Conservation (phyloP, 2,888 invertebrate genomes). For the Acleris literana region DNA sequence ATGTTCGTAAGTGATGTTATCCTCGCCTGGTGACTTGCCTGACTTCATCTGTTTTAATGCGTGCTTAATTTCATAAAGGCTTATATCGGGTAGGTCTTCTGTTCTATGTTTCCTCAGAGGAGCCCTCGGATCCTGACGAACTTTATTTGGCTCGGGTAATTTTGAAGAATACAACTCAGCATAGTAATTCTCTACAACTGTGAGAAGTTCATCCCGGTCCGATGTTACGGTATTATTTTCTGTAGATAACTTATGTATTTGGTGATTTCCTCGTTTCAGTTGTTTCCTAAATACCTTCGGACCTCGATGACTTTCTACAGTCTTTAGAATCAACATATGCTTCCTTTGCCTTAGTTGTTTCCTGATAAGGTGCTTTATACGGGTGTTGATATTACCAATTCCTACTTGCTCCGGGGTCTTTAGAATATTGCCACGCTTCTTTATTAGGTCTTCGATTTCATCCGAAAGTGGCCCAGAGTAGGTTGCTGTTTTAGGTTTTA, state of each 20-base stretch:
- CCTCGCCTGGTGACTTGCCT: neutral
- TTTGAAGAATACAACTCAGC: neutral
- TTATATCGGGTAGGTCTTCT: neutral
- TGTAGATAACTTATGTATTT: neutral
- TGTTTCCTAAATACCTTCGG: neutral
- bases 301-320: neutral
- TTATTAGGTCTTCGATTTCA: neutral
- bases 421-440: neutral
- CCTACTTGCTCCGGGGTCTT: neutral
- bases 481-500: too few species aligned
- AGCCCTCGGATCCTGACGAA: neutral
- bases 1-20: neutral
- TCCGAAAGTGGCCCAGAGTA: neutral
- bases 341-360: conserved; percentile 3
- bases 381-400: neutral
- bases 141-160: neutral
- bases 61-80: neutral
- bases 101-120: neutral
- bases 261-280: neutral
- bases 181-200: neutral
- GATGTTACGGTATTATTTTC: neutral
- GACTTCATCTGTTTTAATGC: neutral
- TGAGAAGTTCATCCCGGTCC: neutral
- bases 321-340: neutral
- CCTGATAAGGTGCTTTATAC: neutral